A percentile compares a stretch with the other conserved stretches of the same genome.
phyloP scores from a whole-genome alignment of 2,797 vertebrate species.

The Galagoides demidoff region DNA sequence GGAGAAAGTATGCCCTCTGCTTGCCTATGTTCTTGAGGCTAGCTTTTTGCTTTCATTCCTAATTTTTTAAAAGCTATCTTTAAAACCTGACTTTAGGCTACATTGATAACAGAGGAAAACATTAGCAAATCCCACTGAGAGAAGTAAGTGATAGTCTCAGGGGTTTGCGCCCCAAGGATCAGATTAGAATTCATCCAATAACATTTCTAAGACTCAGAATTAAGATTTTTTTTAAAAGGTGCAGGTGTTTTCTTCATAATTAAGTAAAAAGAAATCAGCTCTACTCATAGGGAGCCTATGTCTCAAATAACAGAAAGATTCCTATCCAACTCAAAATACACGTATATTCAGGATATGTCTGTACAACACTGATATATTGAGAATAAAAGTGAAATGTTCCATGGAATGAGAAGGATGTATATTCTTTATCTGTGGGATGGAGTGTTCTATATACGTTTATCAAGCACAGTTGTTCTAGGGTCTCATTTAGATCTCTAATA shows the following conservation, averaged over 20 bases:
- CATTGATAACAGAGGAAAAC: background rate
- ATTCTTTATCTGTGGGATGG: too few species aligned
- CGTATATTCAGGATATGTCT: background rate
- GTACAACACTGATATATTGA: background rate
- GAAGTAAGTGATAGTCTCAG: background rate
- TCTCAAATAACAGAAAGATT: background rate
- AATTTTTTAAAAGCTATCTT: slow-evolving; percentile 18
- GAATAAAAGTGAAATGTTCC: background rate
- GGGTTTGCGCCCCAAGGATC: background rate
- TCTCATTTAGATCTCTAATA: too few species aligned
- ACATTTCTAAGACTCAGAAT: slow-evolving; percentile 4
- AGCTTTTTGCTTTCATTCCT: background rate
- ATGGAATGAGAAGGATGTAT: too few species aligned
- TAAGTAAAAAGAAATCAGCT: background rate
- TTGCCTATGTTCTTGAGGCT: background rate
- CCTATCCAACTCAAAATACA: background rate
- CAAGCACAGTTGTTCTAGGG: too few species aligned
- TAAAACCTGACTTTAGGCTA: background rate
- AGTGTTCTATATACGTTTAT: too few species aligned
- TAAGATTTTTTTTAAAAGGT: background rate
- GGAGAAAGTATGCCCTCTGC: background rate
- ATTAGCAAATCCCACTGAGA: background rate
- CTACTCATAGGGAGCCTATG: background rate
- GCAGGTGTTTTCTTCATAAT: background rate
- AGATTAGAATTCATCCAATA: background rate